Evolutionary conservation across 2,113 vertebrate species (phyloP), one percentile per base, ranked within the genome.

Genomic region (Pygoscelis antarcticus): DNA sequence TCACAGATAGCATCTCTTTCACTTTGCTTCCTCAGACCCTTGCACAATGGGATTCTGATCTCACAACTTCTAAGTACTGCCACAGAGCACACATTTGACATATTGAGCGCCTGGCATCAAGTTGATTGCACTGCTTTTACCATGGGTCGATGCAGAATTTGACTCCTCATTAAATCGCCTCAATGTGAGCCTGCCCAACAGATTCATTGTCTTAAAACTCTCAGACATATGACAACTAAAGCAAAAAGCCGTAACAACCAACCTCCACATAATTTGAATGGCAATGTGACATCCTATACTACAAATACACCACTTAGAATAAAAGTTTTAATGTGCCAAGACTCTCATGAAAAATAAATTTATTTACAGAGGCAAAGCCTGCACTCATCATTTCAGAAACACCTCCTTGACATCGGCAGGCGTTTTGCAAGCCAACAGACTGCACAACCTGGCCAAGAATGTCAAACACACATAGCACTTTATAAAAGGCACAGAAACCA

Each of bases 311-410:
- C 16, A 42, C 29, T 60, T 40, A 49, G 61, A 91, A 82, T 8
- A n/a, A 18, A 84, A 74, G 34, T 65, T 75, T 49, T 19, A 80
- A 72, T 13, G 22, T 36, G 54, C 30, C 44, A 64, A 52, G 23
- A 40, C 16, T 77, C 44, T 75, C 40, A 16, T 0, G 0, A 74
- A 88, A 87, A 83, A 49, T 20, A 71, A 40, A 34, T 23, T 57
- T 40, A 30, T 87, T 94, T 80, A 69, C 27, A 17, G 77, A 86
- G 75, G 65, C 46, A 79, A 80, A 85, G 82, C 74, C 44, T 54
- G 27, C 54, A 71, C 34, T 89, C 44, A 60, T 60, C 92, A 38
- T 89, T 87, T 91, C 93, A 94, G 83, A 94, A 88, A 92, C 89
- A 85, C 87, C 70, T 96, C 81, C 82, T 70, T 76, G 75, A 85